Percentiles rank a stretch among this genome's conserved stretches.
Evolutionary conservation across 1,140 invertebrate genomes (phyloP).

Genomic region (Myzus persicae): DNA sequence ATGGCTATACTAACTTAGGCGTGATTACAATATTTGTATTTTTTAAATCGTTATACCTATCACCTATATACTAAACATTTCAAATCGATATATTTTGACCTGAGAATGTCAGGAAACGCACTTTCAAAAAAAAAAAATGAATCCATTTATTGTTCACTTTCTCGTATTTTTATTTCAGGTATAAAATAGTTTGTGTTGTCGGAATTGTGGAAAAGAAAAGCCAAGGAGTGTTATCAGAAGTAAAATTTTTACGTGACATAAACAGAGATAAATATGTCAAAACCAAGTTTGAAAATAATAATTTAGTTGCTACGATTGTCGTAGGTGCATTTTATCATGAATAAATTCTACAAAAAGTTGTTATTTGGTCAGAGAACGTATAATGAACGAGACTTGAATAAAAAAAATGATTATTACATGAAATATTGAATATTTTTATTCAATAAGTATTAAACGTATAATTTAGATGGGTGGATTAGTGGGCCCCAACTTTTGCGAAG

Average conservation of each 20-base stretch:
- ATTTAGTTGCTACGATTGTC: neutral
- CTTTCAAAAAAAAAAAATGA: neutral
- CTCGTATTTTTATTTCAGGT: constrained; percentile 62
- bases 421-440: no score
- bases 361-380: neutral
- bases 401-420: no score
- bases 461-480: no score
- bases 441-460: no score
- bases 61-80: no score
- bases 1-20: neutral
- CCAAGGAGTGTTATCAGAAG: constrained; percentile 63
- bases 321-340: constrained; percentile 28
- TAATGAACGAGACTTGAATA: no score
- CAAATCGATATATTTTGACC: neutral
- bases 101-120: neutral
- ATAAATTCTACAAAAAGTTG: neutral
- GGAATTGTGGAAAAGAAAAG: constrained; percentile 65
- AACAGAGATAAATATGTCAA: constrained; percentile 63
- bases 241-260: constrained; percentile 64
- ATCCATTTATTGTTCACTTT: neutral
- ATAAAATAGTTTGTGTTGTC: constrained; percentile 64
- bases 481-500: no score
- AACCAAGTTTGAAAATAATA: constrained; percentile 43
- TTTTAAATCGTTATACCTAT: neutral
- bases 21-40: neutral